phyloP scores from a whole-genome alignment of 2,797 vertebrate genomes.

The Catamblyrhynchus diadema region DNA sequence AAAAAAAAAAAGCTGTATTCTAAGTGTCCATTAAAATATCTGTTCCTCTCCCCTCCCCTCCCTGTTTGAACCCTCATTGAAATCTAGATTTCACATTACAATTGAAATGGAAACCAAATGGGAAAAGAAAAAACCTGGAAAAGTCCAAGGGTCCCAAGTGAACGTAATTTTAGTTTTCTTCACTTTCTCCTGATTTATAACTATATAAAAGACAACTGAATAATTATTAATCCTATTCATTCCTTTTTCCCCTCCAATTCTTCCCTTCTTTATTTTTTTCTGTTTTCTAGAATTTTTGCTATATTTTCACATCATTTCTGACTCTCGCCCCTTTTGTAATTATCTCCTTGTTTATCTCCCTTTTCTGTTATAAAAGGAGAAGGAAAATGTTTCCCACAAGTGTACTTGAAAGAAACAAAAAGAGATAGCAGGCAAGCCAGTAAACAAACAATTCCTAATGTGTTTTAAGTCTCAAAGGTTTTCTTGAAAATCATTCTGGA shows the following conservation, averaged over 20 bases:
- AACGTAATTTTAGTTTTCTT: background rate
- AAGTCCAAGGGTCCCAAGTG: background rate
- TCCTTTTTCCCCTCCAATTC: background rate
- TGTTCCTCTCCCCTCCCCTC: background rate
- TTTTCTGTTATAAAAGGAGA: background rate
- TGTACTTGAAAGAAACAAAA: background rate
- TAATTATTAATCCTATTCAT: background rate
- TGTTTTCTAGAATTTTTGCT: background rate
- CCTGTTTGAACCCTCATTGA: background rate
- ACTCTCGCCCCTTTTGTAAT: background rate
- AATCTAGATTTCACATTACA: background rate
- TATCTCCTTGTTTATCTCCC: background rate
- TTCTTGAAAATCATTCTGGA: background rate
- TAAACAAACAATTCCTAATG: background rate
- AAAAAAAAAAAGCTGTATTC: background rate
- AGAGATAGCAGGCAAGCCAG: background rate
- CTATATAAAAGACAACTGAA: background rate
- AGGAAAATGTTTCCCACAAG: background rate
- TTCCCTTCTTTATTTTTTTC: background rate
- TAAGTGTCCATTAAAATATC: background rate
- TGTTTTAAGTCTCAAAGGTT: background rate
- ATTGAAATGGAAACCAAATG: background rate
- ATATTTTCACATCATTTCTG: background rate
- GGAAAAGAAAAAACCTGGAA: background rate
- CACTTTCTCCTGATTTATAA: background rate